Base-by-base conservation (phyloP, 2,797 vertebrate species). In the Syncerus caffer region DNA sequence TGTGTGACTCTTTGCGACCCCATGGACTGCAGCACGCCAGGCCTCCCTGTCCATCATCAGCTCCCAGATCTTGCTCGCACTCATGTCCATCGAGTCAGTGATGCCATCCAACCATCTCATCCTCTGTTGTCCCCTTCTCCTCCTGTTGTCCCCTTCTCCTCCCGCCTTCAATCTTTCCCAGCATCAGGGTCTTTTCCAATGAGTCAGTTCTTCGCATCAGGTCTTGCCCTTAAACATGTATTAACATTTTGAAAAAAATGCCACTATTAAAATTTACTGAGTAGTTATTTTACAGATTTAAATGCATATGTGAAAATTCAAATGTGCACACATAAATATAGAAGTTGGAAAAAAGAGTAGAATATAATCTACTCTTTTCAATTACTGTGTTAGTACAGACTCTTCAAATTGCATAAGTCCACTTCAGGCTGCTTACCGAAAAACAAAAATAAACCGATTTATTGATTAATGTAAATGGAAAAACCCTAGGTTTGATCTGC, bases 201-300 rank as follows among this genome's bases (percentile, higher is more conserved):
- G 62, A 64, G 16, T 67, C n/a, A 34, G n/a, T 67, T 67, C 62
- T 34, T 67, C 1, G 2, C 16, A 71, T 71, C 67, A 71, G 67
- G 34, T 71, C 67, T 71, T 23, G 19, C 67, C 11, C 34, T 38
- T 71, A 85, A 94, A 71, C 17, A 47, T 25, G 12, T 50, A 82
- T 50, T 89, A 79, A 83, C 51, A n/a, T 86, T 92, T 88, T 60
- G 21, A 16, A 38, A 23, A 23, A 64, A 76, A 78, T 27, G 9
- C 67, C 62, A 71, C 45, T 42, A 47, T 90, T 93, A 95, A 79
- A 79, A 74, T 95, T 60, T 79, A 38, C 67, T 55, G 7, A 85
- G 5, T 89, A 55, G 17, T 82, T 89, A 78, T 95, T 92, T 83
- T 91, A 67, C 21, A 86, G 84, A 93, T 85, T 93, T 57, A 93